Conservation (phyloP, 1,140 invertebrate species). For the Paralvinella palmiformis region DNA sequence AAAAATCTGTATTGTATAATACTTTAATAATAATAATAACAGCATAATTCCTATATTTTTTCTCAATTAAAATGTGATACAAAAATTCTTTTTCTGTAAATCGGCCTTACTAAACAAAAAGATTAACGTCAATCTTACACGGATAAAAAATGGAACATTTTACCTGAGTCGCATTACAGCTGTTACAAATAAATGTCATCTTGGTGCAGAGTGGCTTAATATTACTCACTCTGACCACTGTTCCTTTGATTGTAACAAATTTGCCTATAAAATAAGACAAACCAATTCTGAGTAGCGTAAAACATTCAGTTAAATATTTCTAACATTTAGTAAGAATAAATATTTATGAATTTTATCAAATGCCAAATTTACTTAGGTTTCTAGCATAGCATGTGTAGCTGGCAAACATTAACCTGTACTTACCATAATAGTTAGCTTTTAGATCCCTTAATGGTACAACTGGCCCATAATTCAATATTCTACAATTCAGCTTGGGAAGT, state of each 20-base stretch:
- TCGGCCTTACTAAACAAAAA: no score
- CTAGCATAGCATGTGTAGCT: background rate
- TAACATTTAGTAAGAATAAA: background rate
- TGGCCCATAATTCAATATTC: constrained; percentile 66
- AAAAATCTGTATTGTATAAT: no score
- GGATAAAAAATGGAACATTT: constrained; percentile 44
- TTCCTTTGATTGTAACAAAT: constrained; percentile 75
- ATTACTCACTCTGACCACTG: constrained; percentile 75
- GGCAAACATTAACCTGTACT: constrained; percentile 21
- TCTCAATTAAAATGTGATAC: no score
- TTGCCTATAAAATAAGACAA: constrained; percentile 59
- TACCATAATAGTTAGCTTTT: constrained; percentile 73
- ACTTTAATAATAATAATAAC: no score
- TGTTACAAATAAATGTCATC: constrained; percentile 71
- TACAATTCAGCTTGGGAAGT: constrained; percentile 56
- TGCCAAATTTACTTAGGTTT: background rate
- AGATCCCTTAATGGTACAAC: constrained; percentile 65
- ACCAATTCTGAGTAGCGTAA: background rate
- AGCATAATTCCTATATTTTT: no score
- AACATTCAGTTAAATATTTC: background rate
- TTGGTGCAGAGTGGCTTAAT: constrained; percentile 67
- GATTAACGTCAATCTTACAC: constrained; percentile 15
- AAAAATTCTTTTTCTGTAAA: no score
- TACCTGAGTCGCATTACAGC: constrained; percentile 62
- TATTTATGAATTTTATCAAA: background rate